Evolutionary conservation across 2,888 invertebrate species (phyloP).

Genomic region (Drosophila quasianomalipes): DNA sequence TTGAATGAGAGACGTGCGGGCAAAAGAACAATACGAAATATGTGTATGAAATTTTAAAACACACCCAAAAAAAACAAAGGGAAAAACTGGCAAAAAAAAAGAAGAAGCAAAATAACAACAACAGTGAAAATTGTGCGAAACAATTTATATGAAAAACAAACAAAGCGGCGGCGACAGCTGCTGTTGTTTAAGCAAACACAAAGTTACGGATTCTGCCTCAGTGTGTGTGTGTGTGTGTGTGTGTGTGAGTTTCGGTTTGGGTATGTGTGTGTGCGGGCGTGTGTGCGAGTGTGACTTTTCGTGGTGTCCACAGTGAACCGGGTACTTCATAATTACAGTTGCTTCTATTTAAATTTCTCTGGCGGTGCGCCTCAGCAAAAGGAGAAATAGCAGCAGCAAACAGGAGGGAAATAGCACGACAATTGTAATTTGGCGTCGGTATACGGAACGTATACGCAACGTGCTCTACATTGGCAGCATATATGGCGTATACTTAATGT

Average conservation of each 20-base stretch:
- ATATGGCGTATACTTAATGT: conserved; percentile 65
- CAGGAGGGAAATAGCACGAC: conserved; percentile 1
- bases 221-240: conserved; percentile 2
- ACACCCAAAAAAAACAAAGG: conserved; percentile 17
- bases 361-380: conserved; percentile 37
- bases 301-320: conserved; percentile 58
- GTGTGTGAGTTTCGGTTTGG: not conserved
- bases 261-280: conserved; percentile 12
- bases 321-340: conserved; percentile 72
- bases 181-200: conserved; percentile 74
- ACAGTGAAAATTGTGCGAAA: conserved; percentile 57
- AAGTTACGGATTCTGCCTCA: conserved; percentile 59
- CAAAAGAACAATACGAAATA: conserved; percentile 55
- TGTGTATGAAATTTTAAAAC: conserved; percentile 57
- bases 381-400: not conserved
- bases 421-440: conserved; percentile 51
- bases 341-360: conserved; percentile 71
- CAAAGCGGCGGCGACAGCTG: conserved; percentile 63
- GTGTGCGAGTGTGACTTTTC: conserved; percentile 59
- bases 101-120: conserved; percentile 30
- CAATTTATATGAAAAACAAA: conserved; percentile 70
- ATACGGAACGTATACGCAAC: conserved; percentile 46
- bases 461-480: conserved; percentile 13
- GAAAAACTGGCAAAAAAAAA: conserved; percentile 23
- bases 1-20: conserved; percentile 65